A percentile compares a stretch with the other conserved stretches of the same genome.
Conservation (phyloP, 2,797 vertebrate species). For the Oophaga sylvatica region DNA sequence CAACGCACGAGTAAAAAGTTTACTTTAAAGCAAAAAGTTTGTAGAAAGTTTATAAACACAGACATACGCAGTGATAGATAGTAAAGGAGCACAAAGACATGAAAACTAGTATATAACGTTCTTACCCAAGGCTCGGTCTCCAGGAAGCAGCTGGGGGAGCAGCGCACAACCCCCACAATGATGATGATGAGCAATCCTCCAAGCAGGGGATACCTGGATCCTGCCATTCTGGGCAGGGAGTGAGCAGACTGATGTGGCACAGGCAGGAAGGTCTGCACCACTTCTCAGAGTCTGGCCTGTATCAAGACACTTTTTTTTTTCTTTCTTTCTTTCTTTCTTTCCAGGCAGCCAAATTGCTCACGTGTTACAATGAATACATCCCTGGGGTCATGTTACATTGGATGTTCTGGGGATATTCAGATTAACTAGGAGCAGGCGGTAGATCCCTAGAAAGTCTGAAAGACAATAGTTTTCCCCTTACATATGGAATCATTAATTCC, state of each 20-base stretch:
- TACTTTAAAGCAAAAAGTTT: no score
- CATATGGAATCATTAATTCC: constrained; percentile 15
- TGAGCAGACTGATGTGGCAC: constrained; percentile 74
- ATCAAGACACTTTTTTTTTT: constrained; percentile 20
- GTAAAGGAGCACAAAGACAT: not conserved
- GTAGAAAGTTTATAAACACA: not conserved
- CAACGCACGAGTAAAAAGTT: no score
- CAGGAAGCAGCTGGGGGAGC: constrained; percentile 73
- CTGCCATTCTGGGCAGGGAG: constrained; percentile 37
- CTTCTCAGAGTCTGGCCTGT: constrained; percentile 4
- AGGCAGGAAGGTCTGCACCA: not conserved
- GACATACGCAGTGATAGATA: not conserved
- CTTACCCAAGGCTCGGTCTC: constrained; percentile 83
- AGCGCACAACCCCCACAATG: constrained; percentile 65
- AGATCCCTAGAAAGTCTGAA: constrained; percentile 4
- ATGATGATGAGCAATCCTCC: constrained; percentile 67
- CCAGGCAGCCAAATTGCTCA: constrained; percentile 64
- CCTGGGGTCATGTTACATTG: constrained; percentile 70
- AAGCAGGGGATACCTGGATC: constrained; percentile 68
- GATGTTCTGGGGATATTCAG: constrained; percentile 62
- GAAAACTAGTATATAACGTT: not conserved
- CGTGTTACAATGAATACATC: constrained; percentile 63
- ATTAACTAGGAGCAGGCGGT: constrained; percentile 53
- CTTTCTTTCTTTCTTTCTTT: constrained; percentile 19
- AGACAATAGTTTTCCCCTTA: not conserved